These are phyloP conservation scores for Cepphus grylle DNA, from an alignment of 2,113 vertebrate species.

Conservation along the genomic window DNA sequence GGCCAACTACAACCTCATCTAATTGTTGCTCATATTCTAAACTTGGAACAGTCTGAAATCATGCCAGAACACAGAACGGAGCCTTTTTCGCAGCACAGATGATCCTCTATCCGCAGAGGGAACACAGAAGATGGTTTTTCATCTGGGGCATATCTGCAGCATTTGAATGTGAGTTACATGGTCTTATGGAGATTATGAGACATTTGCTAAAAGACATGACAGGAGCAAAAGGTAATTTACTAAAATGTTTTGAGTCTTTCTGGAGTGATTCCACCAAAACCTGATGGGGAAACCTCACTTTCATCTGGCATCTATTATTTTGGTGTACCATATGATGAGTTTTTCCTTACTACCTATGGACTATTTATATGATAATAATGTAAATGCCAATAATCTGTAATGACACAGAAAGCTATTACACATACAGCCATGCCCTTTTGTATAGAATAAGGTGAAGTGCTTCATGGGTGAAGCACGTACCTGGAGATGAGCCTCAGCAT, in stretches of 20 bases:
- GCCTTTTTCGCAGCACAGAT: slow-evolving; percentile 62
- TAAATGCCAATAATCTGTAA: background rate
- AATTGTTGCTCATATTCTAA: slow-evolving; percentile 1
- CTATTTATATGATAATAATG: background rate
- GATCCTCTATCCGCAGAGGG: background rate
- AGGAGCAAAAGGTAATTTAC: slow-evolving; percentile 63
- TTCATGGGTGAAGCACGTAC: background rate
- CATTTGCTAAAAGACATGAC: slow-evolving; percentile 38
- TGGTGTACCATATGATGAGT: background rate
- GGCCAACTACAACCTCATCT: background rate
- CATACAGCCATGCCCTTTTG: background rate
- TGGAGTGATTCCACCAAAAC: slow-evolving; percentile 24
- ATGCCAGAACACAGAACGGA: slow-evolving; percentile 41
- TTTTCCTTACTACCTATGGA: background rate
- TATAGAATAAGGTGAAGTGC: background rate
- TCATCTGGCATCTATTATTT: slow-evolving; percentile 27
- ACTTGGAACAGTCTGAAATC: slow-evolving; percentile 26
- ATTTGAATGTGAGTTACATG: slow-evolving; percentile 4
- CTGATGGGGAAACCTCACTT: slow-evolving; percentile 16
- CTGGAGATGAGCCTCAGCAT: background rate
- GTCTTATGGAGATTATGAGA: slow-evolving; percentile 30
- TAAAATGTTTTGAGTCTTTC: slow-evolving; percentile 51
- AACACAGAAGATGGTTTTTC: slow-evolving; percentile 67
- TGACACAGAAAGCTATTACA: background rate
- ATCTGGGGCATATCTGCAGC: slow-evolving; percentile 48